Conservation (phyloP, 2,797 vertebrate species). For the Kryptolebias ocellatus region DNA sequence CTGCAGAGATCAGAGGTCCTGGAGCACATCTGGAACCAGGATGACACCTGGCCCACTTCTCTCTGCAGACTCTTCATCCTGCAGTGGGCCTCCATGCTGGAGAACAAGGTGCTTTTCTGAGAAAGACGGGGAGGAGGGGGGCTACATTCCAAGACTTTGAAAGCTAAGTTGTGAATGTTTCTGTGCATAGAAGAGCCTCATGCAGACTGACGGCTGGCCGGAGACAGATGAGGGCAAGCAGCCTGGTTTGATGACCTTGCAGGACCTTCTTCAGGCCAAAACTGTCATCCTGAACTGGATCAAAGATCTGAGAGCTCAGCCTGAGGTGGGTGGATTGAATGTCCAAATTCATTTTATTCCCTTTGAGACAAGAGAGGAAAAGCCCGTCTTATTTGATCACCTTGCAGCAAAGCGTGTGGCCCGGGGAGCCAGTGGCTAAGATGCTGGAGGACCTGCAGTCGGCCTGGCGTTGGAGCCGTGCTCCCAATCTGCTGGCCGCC, state of each 20-base stretch:
- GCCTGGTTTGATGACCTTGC: slow-evolving; percentile 52
- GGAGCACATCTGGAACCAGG: slow-evolving; percentile 77
- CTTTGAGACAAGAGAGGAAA: too few relatives aligned
- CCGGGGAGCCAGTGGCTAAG: slow-evolving; percentile 77
- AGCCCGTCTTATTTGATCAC: neutral
- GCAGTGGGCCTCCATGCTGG: slow-evolving; percentile 80
- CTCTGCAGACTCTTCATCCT: slow-evolving; percentile 77
- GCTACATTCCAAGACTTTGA: neutral
- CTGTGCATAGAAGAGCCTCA: slow-evolving; percentile 71
- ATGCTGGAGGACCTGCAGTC: slow-evolving; percentile 80
- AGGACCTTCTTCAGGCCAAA: slow-evolving; percentile 73
- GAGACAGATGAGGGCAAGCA: slow-evolving; percentile 66
- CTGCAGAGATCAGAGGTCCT: slow-evolving; percentile 77
- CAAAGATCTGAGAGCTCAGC: slow-evolving; percentile 82
- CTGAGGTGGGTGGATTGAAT: slow-evolving; percentile 68
- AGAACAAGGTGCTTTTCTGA: slow-evolving; percentile 76
- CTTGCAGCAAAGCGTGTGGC: slow-evolving; percentile 81
- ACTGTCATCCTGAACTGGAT: slow-evolving; percentile 75
- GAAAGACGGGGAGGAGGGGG: neutral
- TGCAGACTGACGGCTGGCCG: slow-evolving; percentile 81
- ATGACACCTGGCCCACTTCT: slow-evolving; percentile 78
- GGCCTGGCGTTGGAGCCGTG: slow-evolving; percentile 78
- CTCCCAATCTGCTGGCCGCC: slow-evolving; percentile 73
- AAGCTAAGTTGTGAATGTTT: neutral
- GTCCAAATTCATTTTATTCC: neutral